These are phyloP conservation scores for Tenthredo scrophulariae DNA, from an alignment of 2,888 invertebrate genomes.

Conservation along the genomic window DNA sequence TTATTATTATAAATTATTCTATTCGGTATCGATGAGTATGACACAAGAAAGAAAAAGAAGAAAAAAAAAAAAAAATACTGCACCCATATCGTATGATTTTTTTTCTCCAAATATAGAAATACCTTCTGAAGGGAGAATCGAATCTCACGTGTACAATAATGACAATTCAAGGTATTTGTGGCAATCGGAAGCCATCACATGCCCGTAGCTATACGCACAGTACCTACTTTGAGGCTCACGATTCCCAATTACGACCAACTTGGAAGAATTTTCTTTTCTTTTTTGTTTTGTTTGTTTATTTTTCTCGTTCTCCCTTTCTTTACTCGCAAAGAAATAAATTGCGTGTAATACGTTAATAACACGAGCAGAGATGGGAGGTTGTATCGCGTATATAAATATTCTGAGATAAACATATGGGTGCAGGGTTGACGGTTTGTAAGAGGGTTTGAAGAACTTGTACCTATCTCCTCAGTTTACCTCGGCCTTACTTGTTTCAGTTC, in stretches of 20 bases:
- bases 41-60: not conserved
- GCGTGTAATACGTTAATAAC: slow-evolving; percentile 53
- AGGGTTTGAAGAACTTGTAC: slow-evolving; percentile 37
- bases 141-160: not conserved
- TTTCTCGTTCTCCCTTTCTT: not conserved
- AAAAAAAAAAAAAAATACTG: not conserved
- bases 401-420: slow-evolving; percentile 64
- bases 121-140: not conserved
- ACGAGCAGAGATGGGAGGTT: slow-evolving; percentile 31
- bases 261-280: not conserved
- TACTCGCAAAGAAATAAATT: slow-evolving; percentile 22
- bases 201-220: not conserved
- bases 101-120: not conserved
- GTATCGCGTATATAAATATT: slow-evolving; percentile 69
- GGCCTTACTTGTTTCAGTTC: not conserved
- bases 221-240: slow-evolving; percentile 19
- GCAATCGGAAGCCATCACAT: not conserved
- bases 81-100: not conserved
- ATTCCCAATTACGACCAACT: slow-evolving; percentile 23
- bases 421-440: slow-evolving; percentile 41
- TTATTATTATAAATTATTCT: not conserved
- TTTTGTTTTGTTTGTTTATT: not conserved
- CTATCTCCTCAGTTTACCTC: not conserved
- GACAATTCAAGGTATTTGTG: not conserved
- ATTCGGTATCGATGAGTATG: not conserved